Percentiles rank a stretch among this genome's conserved stretches.
Conservation (phyloP, 2,888 invertebrate genomes). For the Microctonus brassicae region DNA sequence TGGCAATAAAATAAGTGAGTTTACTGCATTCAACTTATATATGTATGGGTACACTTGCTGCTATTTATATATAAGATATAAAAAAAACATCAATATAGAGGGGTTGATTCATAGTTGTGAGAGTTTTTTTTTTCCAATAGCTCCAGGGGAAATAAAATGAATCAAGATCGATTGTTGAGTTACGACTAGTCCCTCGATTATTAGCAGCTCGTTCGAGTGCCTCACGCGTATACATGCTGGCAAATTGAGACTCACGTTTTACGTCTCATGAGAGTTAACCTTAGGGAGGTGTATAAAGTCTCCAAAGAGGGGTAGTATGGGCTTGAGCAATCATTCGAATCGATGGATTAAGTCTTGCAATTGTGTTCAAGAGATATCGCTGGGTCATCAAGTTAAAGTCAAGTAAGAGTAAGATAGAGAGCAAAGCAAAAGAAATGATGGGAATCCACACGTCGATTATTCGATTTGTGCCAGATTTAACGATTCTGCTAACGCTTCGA, state of each 20-base stretch:
- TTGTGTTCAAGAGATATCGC: slow-evolving; percentile 12
- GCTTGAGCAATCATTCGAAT: slow-evolving; percentile 4
- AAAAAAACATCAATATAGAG: background rate
- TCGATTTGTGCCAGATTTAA: slow-evolving; percentile 53
- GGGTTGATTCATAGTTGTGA: background rate
- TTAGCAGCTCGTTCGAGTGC: slow-evolving; percentile 34
- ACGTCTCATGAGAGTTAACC: slow-evolving; percentile 25
- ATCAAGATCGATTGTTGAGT: slow-evolving; percentile 22
- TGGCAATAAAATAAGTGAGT: slow-evolving; percentile 8
- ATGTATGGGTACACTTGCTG: background rate
- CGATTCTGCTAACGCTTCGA: slow-evolving; percentile 45
- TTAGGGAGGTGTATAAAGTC: slow-evolving; percentile 30
- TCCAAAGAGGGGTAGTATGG: background rate
- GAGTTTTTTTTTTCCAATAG: background rate
- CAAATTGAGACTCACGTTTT: slow-evolving; percentile 31
- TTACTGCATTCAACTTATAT: slow-evolving; percentile 1
- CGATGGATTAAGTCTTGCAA: slow-evolving; percentile 28
- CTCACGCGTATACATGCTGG: slow-evolving; percentile 21
- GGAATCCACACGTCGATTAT: slow-evolving; percentile 46
- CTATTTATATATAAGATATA: background rate
- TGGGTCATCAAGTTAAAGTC: slow-evolving; percentile 5
- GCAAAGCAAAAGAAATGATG: slow-evolving; percentile 30
- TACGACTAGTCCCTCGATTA: slow-evolving; percentile 34
- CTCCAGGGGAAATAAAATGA: slow-evolving; percentile 24
- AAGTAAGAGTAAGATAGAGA: slow-evolving; percentile 9